Percentiles rank a stretch among this genome's conserved stretches.
Conservation (phyloP, 92 coral and sea anemone genomes). For the Porites divaricata region DNA sequence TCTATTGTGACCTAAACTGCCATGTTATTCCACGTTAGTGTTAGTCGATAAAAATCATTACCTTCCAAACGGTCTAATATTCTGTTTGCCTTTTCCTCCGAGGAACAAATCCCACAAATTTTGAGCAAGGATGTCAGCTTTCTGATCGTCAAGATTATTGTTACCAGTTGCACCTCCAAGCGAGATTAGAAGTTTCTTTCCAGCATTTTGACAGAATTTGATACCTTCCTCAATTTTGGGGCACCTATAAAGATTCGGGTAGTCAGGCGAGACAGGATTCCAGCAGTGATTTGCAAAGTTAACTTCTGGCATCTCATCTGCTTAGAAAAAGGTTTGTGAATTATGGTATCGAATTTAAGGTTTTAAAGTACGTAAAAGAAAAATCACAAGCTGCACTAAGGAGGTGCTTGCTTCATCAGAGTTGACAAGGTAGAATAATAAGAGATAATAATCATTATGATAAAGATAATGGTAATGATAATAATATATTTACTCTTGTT, state of each 20-base stretch:
- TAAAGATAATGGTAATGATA: too few species aligned
- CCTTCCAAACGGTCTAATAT: constrained; percentile 56
- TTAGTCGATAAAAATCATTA: background rate
- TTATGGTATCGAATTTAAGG: too few species aligned
- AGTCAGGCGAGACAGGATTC: constrained; percentile 33
- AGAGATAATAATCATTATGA: too few species aligned
- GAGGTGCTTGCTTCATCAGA: too few species aligned
- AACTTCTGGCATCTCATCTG: constrained; percentile 59
- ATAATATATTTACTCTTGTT: too few species aligned
- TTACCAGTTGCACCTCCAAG: constrained; percentile 78
- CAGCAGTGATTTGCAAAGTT: constrained; percentile 56
- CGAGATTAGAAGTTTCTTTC: constrained; percentile 76
- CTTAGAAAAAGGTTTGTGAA: too few species aligned
- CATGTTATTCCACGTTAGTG: too few species aligned
- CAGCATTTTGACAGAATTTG: constrained; percentile 59
- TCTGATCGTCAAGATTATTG: constrained; percentile 28
- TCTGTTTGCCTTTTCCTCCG: constrained; percentile 30
- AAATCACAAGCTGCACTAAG: too few species aligned
- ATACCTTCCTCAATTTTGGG: constrained; percentile 72
- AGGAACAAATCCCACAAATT: constrained; percentile 68
- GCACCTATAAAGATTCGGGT: constrained; percentile 63
- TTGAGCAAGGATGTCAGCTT: constrained; percentile 39
- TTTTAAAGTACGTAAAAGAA: too few species aligned
- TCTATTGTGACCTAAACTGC: too few species aligned
- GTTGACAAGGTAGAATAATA: too few species aligned